Percentiles rank a stretch among this genome's conserved stretches.
Conservation (phyloP, 1,140 invertebrate genomes). For the Carcinoscorpius rotundicauda region DNA sequence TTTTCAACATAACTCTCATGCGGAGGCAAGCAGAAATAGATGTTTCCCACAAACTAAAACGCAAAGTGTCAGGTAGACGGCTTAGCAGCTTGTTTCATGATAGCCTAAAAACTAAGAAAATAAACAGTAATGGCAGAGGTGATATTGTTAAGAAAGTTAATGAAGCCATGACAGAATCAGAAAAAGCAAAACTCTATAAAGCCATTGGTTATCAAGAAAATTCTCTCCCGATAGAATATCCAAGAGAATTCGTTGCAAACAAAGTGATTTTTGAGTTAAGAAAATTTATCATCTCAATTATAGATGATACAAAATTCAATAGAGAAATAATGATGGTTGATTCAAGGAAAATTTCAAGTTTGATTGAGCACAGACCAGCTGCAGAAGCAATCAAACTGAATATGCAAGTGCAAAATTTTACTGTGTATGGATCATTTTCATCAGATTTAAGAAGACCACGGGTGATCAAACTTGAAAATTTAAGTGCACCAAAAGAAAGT, state of each 20-base stretch:
- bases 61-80: conserved; percentile 46
- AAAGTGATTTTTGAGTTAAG: conserved; percentile 52
- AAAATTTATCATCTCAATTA: conserved; percentile 46
- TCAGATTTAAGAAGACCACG: conserved; percentile 17
- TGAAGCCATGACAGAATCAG: conserved; percentile 71
- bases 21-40: conserved; percentile 81
- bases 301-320: conserved; percentile 33
- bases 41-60: conserved; percentile 45
- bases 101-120: not conserved
- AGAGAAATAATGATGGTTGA: conserved; percentile 11
- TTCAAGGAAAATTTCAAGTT: conserved; percentile 47
- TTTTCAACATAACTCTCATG: conserved; percentile 83
- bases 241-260: conserved; percentile 62
- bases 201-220: conserved; percentile 94
- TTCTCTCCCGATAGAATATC: conserved; percentile 56
- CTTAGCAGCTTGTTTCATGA: conserved; percentile 58
- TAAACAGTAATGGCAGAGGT: no score
- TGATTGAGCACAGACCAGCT: conserved; percentile 58
- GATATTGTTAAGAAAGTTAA: conserved; percentile 18
- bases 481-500: not conserved
- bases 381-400: conserved; percentile 46
- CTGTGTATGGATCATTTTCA: conserved; percentile 9
- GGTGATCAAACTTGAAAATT: conserved; percentile 9
- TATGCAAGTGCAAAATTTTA: conserved; percentile 28
- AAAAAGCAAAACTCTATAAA: conserved; percentile 81